phyloP scores from a whole-genome alignment of 23 tunicate species.

The Pegea sp. region DNA sequence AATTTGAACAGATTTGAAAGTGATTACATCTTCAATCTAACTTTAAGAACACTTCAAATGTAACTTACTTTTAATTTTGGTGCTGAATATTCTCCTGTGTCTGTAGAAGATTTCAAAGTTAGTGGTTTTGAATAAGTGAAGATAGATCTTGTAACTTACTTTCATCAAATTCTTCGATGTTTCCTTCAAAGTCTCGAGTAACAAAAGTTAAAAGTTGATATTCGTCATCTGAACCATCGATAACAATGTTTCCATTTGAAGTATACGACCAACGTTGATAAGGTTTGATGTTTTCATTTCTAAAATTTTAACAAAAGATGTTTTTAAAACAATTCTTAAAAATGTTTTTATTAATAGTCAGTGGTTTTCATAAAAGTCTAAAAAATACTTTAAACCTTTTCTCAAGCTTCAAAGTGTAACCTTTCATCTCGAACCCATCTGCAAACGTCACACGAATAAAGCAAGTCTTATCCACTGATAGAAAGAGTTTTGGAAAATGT shows the following conservation, averaged over 20 bases:
- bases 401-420: conserved; percentile 24
- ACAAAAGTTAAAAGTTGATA: conserved; percentile 18
- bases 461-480: conserved; percentile 13
- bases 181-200: conserved; percentile 1
- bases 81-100: too few species aligned
- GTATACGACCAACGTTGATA: conserved; percentile 33
- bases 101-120: too few species aligned
- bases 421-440: conserved; percentile 22
- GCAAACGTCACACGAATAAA: conserved; percentile 23
- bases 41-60: too few species aligned
- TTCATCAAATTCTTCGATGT: conserved; percentile 21
- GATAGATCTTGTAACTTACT: too few species aligned
- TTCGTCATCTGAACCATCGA: background rate
- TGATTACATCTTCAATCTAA: conserved; percentile 2
- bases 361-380: background rate
- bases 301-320: too few species aligned
- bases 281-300: too few species aligned
- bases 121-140: too few species aligned
- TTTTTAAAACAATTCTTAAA: background rate
- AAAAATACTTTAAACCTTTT: conserved; percentile 13
- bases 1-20: too few species aligned
- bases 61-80: too few species aligned
- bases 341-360: background rate
- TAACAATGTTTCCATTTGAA: conserved; percentile 46
- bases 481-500: conserved; percentile 35